Conservation (phyloP, 2,797 vertebrate genomes). For the Acrocephalus scirpaceus region DNA sequence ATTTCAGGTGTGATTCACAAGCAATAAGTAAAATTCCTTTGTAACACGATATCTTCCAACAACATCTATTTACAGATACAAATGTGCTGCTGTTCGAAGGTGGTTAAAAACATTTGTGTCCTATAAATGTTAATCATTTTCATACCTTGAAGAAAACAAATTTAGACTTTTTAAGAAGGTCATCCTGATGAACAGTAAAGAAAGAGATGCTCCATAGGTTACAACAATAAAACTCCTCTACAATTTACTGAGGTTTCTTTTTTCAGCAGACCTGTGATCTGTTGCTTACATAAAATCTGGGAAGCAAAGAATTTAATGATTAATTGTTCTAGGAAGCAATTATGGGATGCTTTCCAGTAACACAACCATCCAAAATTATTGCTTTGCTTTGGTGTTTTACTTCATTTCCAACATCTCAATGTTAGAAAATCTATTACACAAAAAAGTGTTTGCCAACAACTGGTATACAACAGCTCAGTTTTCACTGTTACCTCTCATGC, state of each 20-base stretch:
- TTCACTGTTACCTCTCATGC: neutral
- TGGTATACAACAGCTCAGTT: neutral
- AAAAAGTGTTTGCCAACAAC: neutral
- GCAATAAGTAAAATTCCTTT: neutral
- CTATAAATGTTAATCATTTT: neutral
- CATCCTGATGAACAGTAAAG: neutral
- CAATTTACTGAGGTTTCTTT: neutral
- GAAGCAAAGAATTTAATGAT: neutral
- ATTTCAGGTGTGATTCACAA: conserved; percentile 20
- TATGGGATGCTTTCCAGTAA: neutral
- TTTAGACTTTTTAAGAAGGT: neutral
- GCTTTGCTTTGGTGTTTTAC: neutral
- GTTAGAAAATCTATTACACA: neutral
- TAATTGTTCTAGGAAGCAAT: neutral
- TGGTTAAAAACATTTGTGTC: neutral
- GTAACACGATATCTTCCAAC: neutral
- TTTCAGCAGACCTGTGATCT: neutral
- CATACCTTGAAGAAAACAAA: neutral
- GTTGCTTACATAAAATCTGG: neutral
- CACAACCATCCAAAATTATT: neutral
- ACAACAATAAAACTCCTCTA: neutral
- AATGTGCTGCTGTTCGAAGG: neutral
- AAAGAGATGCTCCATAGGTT: neutral
- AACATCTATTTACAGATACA: neutral
- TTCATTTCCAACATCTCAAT: neutral